phyloP scores from a whole-genome alignment of 2,888 invertebrate genomes.

The Campoplex capitator region DNA sequence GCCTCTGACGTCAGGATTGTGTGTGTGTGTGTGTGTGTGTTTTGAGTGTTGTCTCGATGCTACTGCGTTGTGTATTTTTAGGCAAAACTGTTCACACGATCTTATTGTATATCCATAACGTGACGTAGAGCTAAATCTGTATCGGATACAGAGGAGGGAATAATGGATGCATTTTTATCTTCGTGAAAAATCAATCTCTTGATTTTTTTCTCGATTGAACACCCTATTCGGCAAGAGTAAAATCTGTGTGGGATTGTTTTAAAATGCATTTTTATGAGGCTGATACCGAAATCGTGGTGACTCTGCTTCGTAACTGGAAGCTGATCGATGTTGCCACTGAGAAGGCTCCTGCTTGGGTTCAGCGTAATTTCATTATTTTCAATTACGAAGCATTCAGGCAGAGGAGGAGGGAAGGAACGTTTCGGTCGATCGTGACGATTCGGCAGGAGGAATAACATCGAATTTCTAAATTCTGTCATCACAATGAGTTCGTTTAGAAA shows the following conservation, averaged over 20 bases:
- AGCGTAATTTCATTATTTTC: neutral
- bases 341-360: too few species aligned
- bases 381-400: neutral
- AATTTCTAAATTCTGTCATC: neutral
- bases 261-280: neutral
- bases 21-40: slow-evolving; percentile 14
- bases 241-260: neutral
- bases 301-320: neutral
- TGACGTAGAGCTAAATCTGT: slow-evolving; percentile 29
- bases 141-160: slow-evolving; percentile 24
- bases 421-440: neutral
- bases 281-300: neutral
- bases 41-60: slow-evolving; percentile 25
- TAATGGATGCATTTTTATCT: slow-evolving; percentile 8
- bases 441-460: neutral
- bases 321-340: neutral
- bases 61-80: slow-evolving; percentile 66
- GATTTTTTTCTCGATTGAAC: neutral
- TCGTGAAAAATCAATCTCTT: neutral
- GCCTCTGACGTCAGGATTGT: slow-evolving; percentile 70
- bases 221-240: neutral
- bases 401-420: neutral
- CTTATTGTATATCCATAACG: slow-evolving; percentile 14
- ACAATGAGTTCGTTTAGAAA: neutral
- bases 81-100: slow-evolving; percentile 35